Conservation (phyloP, 1,140 invertebrate genomes). For the Aporrectodea caliginosa region DNA sequence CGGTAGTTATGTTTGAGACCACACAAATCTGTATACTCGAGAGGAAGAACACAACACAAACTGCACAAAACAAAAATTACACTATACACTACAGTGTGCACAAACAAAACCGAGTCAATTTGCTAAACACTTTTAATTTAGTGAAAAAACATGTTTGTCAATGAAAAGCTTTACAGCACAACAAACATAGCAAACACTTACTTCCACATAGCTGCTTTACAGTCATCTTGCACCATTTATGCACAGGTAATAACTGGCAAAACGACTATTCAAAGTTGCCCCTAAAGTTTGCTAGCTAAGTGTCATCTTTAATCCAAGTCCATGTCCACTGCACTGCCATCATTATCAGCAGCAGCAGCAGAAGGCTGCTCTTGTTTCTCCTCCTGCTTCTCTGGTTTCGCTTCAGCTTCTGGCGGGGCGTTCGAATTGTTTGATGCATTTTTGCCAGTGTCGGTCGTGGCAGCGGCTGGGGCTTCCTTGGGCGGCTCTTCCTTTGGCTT, state of each 20-base stretch:
- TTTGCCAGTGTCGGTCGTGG: not conserved
- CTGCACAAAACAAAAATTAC: no score
- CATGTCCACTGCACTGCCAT: not conserved
- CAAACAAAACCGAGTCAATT: no score
- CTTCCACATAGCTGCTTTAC: no score
- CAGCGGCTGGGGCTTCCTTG: slow-evolving; percentile 38
- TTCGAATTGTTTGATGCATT: not conserved
- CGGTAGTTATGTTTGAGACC: no score
- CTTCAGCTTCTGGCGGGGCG: not conserved
- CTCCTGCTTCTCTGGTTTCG: not conserved
- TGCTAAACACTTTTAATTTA: not conserved
- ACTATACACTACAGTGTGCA: no score
- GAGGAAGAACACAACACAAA: no score
- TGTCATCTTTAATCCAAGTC: not conserved
- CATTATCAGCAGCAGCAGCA: not conserved
- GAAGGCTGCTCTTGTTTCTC: not conserved
- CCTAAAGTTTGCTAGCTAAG: not conserved
- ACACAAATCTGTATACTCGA: no score
- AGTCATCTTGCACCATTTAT: no score
- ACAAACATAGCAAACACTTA: not conserved
- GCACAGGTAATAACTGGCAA: not conserved
- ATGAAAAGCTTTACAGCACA: not conserved
- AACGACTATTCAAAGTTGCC: not conserved
- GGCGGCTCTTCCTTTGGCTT: slow-evolving; percentile 72
- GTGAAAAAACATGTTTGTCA: not conserved